Conservation (phyloP, 64 coral and sea anemone genomes). For the Montipora cactus region DNA sequence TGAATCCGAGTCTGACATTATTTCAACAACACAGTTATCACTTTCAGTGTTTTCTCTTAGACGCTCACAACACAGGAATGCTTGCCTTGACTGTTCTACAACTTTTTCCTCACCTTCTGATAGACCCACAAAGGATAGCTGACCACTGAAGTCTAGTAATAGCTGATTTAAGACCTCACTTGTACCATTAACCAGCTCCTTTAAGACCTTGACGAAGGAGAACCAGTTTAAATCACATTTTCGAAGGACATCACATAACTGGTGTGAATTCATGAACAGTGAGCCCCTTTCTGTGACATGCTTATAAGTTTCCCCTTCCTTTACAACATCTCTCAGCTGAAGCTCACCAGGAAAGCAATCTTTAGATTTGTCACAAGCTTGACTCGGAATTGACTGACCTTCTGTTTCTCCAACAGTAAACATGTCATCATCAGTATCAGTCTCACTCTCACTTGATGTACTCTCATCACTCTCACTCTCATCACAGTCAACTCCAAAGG, state of each 20-base stretch:
- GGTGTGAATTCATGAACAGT: no score
- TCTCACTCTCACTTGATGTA: constrained; percentile 41
- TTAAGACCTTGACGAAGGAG: constrained; percentile 32
- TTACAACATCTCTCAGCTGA: no score
- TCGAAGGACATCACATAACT: no score
- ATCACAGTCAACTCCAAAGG: constrained; percentile 6
- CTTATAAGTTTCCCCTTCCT: no score
- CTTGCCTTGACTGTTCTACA: constrained; percentile 61
- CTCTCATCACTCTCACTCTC: neutral
- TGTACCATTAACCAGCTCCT: constrained; percentile 31
- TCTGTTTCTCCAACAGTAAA: no score
- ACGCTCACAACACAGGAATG: constrained; percentile 43
- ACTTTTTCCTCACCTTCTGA: neutral
- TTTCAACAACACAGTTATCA: neutral
- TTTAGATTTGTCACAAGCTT: no score
- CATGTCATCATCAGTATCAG: constrained; percentile 21
- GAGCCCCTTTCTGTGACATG: no score
- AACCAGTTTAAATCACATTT: no score
- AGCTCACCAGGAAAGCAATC: no score
- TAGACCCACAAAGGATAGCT: constrained; percentile 46
- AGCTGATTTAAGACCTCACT: constrained; percentile 52
- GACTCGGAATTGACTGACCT: no score
- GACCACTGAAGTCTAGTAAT: constrained; percentile 65
- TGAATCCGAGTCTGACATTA: constrained; percentile 56
- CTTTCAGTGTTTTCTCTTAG: neutral